Conservation (phyloP, 2,797 vertebrate species). For the Halcyon smyrnensis region DNA sequence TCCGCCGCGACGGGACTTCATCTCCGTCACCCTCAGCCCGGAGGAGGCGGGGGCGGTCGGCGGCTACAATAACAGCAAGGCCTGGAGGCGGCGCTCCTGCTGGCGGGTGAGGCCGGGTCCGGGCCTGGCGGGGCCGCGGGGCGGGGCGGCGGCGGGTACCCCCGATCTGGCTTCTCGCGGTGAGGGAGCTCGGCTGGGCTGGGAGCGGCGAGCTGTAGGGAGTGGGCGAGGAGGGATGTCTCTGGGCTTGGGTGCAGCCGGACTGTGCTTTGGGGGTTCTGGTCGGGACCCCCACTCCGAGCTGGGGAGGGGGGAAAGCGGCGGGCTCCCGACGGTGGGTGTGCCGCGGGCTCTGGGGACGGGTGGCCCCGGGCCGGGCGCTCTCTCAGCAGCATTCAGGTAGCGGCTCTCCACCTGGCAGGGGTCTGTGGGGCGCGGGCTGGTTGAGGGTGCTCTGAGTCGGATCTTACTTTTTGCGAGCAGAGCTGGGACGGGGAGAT, state of each 20-base stretch:
- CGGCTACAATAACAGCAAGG: conserved; percentile 85
- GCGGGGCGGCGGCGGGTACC: neutral
- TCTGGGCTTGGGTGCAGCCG: neutral
- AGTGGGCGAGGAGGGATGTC: neutral
- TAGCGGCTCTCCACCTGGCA: neutral
- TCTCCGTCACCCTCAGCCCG: conserved; percentile 84
- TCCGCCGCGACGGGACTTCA: conserved; percentile 85
- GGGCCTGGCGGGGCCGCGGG: neutral
- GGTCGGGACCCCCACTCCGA: neutral
- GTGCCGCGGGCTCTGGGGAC: neutral
- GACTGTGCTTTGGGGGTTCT: no score
- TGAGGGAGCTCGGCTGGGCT: neutral
- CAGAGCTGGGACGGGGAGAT: rapidly evolving
- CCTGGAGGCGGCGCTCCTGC: conserved; percentile 88
- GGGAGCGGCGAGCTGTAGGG: neutral
- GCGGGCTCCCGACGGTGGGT: neutral
- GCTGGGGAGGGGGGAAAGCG: no score
- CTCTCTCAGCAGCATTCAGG: rapidly evolving
- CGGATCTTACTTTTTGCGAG: neutral
- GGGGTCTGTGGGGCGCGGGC: no score
- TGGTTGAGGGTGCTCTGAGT: neutral
- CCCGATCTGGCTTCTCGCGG: no score
- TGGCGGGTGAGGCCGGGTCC: conserved; percentile 84
- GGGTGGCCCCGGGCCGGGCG: no score
- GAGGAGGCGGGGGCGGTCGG: conserved; percentile 67